phyloP scores from a whole-genome alignment of 92 coral and sea anemone species.

The Zoanthus solanderi region DNA sequence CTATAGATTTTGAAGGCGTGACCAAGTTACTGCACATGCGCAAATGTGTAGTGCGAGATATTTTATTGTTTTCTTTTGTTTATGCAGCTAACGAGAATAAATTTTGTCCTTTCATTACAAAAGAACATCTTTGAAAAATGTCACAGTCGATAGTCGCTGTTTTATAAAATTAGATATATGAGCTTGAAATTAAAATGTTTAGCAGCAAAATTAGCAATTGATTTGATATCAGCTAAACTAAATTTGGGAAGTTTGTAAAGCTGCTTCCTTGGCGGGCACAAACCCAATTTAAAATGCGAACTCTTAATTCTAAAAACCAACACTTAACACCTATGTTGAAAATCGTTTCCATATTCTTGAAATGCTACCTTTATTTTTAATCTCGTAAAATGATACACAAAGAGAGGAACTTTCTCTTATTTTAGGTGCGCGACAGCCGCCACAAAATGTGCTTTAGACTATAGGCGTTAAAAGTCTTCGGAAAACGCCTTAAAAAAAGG shows the following conservation, averaged over 20 bases:
- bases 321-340: background rate
- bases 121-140: background rate
- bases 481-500: background rate
- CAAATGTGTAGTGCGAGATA: constrained; percentile 46
- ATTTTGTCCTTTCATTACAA: background rate
- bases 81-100: background rate
- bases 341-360: background rate
- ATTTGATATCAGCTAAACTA: constrained; percentile 5
- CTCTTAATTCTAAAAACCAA: background rate
- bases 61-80: constrained; percentile 28
- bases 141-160: background rate
- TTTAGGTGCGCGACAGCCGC: background rate
- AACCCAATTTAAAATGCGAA: background rate
- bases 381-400: background rate
- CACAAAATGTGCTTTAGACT: background rate
- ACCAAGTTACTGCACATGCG: constrained; percentile 43
- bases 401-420: too few relatives aligned
- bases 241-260: constrained; percentile 4
- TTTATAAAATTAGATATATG: background rate
- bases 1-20: constrained; percentile 61
- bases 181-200: background rate
- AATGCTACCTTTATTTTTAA: background rate
- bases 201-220: background rate
- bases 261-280: too few relatives aligned
- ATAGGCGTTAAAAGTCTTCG: background rate